A percentile compares a stretch with the other conserved stretches of the same genome.
phyloP scores from a whole-genome alignment of 2,113 vertebrate species.

The Pyxicephalus adspersus region DNA sequence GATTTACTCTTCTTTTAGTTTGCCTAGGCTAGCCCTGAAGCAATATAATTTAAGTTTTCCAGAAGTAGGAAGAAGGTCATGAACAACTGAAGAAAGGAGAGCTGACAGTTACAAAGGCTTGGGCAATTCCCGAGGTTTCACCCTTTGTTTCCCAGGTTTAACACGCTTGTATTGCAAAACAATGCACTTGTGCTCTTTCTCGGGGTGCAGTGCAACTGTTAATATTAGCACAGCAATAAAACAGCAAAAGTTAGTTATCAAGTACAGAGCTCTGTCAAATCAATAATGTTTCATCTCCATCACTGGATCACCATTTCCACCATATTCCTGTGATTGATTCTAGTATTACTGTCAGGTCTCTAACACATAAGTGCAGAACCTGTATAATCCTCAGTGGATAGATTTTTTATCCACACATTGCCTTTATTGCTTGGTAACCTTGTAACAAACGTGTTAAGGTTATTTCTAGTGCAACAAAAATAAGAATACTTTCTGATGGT shows the following conservation, averaged over 20 bases:
- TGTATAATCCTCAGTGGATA: background rate
- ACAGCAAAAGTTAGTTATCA: background rate
- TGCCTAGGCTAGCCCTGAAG: slow-evolving; percentile 23
- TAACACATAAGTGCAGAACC: background rate
- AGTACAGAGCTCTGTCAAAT: background rate
- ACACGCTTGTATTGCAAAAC: background rate
- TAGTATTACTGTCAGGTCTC: background rate
- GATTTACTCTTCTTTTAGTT: slow-evolving; percentile 35
- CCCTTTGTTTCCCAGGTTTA: background rate
- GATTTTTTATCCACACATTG: too few relatives aligned
- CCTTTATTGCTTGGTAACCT: too few relatives aligned
- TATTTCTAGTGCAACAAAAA: background rate
- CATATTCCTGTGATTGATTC: background rate
- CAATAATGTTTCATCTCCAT: slow-evolving; percentile 6
- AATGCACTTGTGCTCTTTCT: background rate
- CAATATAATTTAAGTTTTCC: slow-evolving; percentile 21
- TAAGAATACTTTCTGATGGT: background rate
- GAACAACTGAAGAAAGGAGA: slow-evolving; percentile 16
- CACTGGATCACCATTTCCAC: background rate
- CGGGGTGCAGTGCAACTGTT: background rate
- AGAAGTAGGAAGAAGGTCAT: slow-evolving; percentile 35
- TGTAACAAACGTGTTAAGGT: background rate
- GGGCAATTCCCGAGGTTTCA: background rate
- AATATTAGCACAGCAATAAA: background rate
- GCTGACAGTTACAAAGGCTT: slow-evolving; percentile 28